Evolutionary conservation across 2,797 vertebrate genomes (phyloP).

Genomic region (Pyrrhura leucotis): DNA sequence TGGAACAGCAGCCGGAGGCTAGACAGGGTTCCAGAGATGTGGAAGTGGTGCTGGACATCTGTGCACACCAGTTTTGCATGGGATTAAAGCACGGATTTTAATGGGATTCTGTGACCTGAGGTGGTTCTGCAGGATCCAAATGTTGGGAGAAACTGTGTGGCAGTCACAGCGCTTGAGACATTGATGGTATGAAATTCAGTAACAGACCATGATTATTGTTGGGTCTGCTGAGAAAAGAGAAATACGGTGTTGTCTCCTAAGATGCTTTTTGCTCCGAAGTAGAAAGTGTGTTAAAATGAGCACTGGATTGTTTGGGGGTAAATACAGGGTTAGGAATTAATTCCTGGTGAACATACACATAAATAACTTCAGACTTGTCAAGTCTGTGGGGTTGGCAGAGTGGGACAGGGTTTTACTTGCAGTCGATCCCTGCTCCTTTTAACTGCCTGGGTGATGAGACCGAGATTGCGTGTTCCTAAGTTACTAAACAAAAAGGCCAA

Average conservation of each 20-base stretch:
- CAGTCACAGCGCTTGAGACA: background rate
- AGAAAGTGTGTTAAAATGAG: background rate
- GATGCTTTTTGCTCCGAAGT: background rate
- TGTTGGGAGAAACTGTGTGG: background rate
- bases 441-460: background rate
- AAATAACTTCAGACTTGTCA: background rate
- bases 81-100: background rate
- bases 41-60: background rate
- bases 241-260: background rate
- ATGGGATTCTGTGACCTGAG: background rate
- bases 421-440: background rate
- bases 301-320: background rate
- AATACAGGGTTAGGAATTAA: background rate
- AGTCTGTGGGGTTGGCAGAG: fast-evolving
- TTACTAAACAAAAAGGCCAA: background rate
- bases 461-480: background rate
- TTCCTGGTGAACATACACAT: background rate
- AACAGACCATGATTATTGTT: background rate
- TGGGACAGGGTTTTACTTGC: background rate
- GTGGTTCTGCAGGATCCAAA: background rate
- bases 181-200: background rate
- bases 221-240: background rate
- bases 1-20: background rate
- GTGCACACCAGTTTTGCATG: background rate
- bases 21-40: background rate